These are phyloP conservation scores for Corydoras maculifer DNA, from an alignment of 2,113 vertebrate genomes.

Conservation along the genomic window DNA sequence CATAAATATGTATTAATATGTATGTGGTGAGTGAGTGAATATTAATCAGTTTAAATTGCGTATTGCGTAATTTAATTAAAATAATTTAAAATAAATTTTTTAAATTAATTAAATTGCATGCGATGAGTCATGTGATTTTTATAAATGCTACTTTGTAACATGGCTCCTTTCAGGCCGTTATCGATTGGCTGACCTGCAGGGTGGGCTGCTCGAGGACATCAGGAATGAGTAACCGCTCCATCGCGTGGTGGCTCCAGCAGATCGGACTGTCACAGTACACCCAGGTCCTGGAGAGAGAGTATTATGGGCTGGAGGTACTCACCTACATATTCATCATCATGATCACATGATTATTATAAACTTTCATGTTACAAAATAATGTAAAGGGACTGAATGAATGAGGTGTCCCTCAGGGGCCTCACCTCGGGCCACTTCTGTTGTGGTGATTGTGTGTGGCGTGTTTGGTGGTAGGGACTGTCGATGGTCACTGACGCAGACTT, in stretches of 20 bases:
- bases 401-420: background rate
- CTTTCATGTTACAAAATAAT: too few species aligned
- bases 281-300: conserved; percentile 60
- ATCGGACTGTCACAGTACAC: conserved; percentile 65
- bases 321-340: background rate
- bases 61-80: too few species aligned
- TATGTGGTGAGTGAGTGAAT: too few species aligned
- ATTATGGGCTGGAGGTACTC: conserved; percentile 66
- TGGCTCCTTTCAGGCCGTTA: too few species aligned
- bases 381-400: too few species aligned
- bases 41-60: too few species aligned
- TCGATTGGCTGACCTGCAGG: background rate
- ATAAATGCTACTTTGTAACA: too few species aligned
- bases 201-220: conserved; percentile 15
- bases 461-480: conserved; percentile 54
- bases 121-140: too few species aligned
- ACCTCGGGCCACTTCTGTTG: background rate
- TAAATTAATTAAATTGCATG: too few species aligned
- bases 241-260: conserved; percentile 67
- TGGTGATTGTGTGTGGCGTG: conserved; percentile 13
- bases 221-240: conserved; percentile 70
- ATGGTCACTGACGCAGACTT: conserved; percentile 58
- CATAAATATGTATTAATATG: too few species aligned
- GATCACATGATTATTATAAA: too few species aligned
- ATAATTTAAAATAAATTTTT: too few species aligned